phyloP scores from a whole-genome alignment of 2,888 invertebrate species.

The Pedicia rivosa region DNA sequence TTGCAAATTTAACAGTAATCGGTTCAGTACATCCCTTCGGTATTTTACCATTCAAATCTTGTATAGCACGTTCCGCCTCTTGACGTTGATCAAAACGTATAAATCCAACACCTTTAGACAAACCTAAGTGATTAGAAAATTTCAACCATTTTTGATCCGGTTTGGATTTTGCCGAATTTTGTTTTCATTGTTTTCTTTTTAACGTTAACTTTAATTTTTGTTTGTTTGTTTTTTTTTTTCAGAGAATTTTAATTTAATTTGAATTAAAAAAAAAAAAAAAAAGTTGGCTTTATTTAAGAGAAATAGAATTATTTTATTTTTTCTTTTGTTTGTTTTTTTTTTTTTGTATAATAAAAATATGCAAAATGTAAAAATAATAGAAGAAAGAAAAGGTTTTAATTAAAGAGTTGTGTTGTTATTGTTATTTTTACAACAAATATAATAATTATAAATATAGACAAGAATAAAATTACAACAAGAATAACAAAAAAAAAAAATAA shows the following conservation, averaged over 20 bases:
- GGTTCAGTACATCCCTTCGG: slow-evolving; percentile 79
- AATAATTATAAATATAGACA: no score
- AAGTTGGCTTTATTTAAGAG: no score
- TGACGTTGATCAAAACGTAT: slow-evolving; percentile 84
- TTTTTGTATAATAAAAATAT: no score
- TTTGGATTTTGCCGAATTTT: background rate
- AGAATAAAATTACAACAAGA: no score
- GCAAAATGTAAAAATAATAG: no score
- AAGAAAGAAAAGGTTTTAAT: no score
- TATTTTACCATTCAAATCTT: slow-evolving; percentile 77
- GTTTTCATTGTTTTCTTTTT: background rate
- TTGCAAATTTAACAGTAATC: slow-evolving; percentile 88
- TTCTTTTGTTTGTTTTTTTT: no score
- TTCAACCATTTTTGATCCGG: background rate
- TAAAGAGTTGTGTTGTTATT: no score
- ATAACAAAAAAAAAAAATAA: no score
- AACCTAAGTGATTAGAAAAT: slow-evolving; percentile 37
- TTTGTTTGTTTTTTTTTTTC: slow-evolving; percentile 4
- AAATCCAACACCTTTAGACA: slow-evolving; percentile 89
- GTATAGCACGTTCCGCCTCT: slow-evolving; percentile 83
- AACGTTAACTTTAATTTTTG: slow-evolving; percentile 2
- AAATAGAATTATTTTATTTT: no score
- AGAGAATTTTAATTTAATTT: slow-evolving; percentile 1
- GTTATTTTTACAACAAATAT: no score
- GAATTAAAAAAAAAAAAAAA: no score